Evolutionary conservation across 2,888 invertebrate genomes (phyloP), one percentile per base, ranked within the genome.

Genomic region (Clostera curtula): DNA sequence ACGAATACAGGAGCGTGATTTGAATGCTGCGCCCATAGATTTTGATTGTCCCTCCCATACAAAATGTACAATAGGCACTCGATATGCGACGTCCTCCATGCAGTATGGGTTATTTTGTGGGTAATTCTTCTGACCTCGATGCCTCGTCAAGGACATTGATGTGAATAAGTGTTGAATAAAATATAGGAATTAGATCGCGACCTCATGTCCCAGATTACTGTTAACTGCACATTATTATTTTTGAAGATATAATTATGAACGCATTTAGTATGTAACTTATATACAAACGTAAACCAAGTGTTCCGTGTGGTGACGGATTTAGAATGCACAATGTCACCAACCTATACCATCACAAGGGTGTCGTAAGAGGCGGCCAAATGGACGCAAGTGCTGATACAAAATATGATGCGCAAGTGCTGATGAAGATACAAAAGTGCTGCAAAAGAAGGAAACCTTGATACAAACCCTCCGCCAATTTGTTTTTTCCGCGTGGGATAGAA

Each of bases 101-200:
- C 65, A 40, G 54, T 50, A n/a, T n/a, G n/a, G n/a, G n/a, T 61
- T 50, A 53, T 59, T 59, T 44, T 60, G 63, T 69, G 50, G 69
- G 62, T 58, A 72, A 74, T 75, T 72, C 71, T 69, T 59, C 53
- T 70, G 72, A 71, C 79, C 79, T 55, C 70, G 71, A 79, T 80
- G 67, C 69, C 45, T 58, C 47, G 59, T 55, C 76, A 80, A 80
- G 79, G 80, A 67, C 76, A 61, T 46, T 36, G 35, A 61, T 67
- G 65, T 55, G 67, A 70, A 67, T 58, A 36, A 35, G 49, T 40
- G 48, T 18, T 27, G 31, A 45, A 48, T 47, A 41, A 42, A 35
- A 44, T 34, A 30, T 30, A 34, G 31, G 40, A 52, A 46, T 49
- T 43, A 35, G 43, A 41, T 15, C 42, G 36, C 39, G 40, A 24